Evolutionary conservation across 1,140 invertebrate species (phyloP).

Genomic region (Thaumetopoea pityocampa): DNA sequence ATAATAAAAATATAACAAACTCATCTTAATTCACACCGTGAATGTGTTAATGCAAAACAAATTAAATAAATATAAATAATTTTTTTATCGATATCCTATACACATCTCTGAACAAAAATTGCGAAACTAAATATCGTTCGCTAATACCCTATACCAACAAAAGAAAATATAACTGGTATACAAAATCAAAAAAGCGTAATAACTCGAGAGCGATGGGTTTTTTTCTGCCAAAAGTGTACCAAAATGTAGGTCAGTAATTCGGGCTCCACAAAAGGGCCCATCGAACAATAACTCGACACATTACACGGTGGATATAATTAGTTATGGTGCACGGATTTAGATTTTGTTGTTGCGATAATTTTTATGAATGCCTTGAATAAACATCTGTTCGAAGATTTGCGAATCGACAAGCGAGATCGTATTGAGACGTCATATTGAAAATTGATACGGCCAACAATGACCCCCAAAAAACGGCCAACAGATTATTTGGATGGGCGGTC

Average conservation of each 20-base stretch:
- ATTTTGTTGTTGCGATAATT: slow-evolving; percentile 70
- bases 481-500: not conserved
- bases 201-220: slow-evolving; percentile 47
- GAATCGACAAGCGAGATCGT: slow-evolving; percentile 52
- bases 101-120: slow-evolving; percentile 18
- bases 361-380: slow-evolving; percentile 61
- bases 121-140: slow-evolving; percentile 45
- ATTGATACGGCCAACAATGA: slow-evolving; percentile 59
- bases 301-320: slow-evolving; percentile 74
- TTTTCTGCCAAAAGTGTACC: slow-evolving; percentile 56
- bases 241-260: slow-evolving; percentile 74
- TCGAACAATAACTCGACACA: slow-evolving; percentile 60
- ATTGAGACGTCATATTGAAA: slow-evolving; percentile 70
- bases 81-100: too few relatives aligned
- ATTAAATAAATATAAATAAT: too few relatives aligned
- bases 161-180: slow-evolving; percentile 65
- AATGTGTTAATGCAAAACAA: too few relatives aligned
- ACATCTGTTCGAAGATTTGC: slow-evolving; percentile 63
- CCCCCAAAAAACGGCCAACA: slow-evolving; percentile 62
- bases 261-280: slow-evolving; percentile 38
- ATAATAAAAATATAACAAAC: too few relatives aligned
- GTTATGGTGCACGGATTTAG: slow-evolving; percentile 73
- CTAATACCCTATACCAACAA: slow-evolving; percentile 56
- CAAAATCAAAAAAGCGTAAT: slow-evolving; percentile 65
- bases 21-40: too few relatives aligned